A percentile compares a stretch with the other conserved stretches of the same genome.
phyloP scores from a whole-genome alignment of 2,888 invertebrate genomes.

The Caenorhabditis afra region DNA sequence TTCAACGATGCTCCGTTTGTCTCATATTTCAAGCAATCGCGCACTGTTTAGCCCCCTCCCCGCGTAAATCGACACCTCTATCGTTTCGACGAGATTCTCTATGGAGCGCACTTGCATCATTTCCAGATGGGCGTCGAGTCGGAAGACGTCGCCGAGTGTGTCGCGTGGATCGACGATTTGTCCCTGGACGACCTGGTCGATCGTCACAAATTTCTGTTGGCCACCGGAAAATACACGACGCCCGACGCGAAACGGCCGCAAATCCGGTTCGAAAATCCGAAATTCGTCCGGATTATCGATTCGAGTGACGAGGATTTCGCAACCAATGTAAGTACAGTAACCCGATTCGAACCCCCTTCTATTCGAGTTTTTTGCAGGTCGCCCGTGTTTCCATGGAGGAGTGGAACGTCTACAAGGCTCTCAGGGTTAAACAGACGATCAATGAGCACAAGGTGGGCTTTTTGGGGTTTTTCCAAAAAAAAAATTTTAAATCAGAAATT shows the following conservation, averaged over 20 bases:
- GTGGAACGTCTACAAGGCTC: slow-evolving; percentile 66
- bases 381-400: slow-evolving; percentile 69
- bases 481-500: too few relatives aligned
- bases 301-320: slow-evolving; percentile 69
- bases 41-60: too few relatives aligned
- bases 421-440: slow-evolving; percentile 63
- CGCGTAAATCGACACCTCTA: too few relatives aligned
- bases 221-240: slow-evolving; percentile 73
- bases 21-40: too few relatives aligned
- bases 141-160: slow-evolving; percentile 69
- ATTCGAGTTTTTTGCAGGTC: slow-evolving; percentile 55
- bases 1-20: too few relatives aligned
- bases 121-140: slow-evolving; percentile 77
- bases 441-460: slow-evolving; percentile 69
- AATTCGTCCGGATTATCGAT: slow-evolving; percentile 63
- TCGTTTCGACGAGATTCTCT: background rate
- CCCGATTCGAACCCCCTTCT: slow-evolving; percentile 5
- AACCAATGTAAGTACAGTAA: slow-evolving; percentile 43
- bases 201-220: slow-evolving; percentile 71
- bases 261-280: slow-evolving; percentile 66
- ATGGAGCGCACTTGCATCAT: too few relatives aligned
- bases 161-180: slow-evolving; percentile 60
- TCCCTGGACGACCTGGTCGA: slow-evolving; percentile 61
- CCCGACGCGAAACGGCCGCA: slow-evolving; percentile 77
- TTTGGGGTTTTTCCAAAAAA: background rate